Conservation (phyloP, 2,113 vertebrate genomes). For the Andinoacara biseriatus region DNA sequence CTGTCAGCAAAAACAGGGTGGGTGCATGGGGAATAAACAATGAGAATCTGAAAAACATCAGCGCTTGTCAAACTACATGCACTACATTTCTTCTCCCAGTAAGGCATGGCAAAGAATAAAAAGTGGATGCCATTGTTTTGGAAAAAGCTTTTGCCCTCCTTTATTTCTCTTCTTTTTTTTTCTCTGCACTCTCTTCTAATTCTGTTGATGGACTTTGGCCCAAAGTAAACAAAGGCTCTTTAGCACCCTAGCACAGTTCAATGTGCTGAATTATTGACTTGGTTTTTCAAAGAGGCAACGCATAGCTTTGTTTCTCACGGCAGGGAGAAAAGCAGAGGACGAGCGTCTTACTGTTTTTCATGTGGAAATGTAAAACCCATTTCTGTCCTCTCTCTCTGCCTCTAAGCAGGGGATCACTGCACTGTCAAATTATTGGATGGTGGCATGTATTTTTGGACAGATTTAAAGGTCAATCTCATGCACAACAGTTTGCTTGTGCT, state of each 20-base stretch:
- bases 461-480: conserved; percentile 70
- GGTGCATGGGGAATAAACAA: conserved; percentile 18
- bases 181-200: neutral
- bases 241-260: conserved; percentile 23
- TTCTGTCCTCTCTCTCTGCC: neutral
- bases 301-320: conserved; percentile 30
- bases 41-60: neutral
- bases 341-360: conserved; percentile 24
- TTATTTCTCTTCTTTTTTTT: neutral
- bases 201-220: conserved; percentile 26
- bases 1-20: conserved; percentile 2
- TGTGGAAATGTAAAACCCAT: conserved; percentile 50
- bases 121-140: conserved; percentile 17
- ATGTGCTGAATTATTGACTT: conserved; percentile 58
- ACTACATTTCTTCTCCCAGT: conserved; percentile 15
- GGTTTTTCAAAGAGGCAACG: conserved; percentile 16
- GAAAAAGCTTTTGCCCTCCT: neutral
- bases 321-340: neutral
- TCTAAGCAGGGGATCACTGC: conserved; percentile 44
- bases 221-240: conserved; percentile 39
- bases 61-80: conserved; percentile 22
- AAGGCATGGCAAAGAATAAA: neutral
- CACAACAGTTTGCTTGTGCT: conserved; percentile 56
- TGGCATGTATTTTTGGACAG: conserved; percentile 58
- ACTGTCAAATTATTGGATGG: conserved; percentile 59